phyloP scores from a whole-genome alignment of 2,113 vertebrate species.

The Pelecanoides urinatrix region DNA sequence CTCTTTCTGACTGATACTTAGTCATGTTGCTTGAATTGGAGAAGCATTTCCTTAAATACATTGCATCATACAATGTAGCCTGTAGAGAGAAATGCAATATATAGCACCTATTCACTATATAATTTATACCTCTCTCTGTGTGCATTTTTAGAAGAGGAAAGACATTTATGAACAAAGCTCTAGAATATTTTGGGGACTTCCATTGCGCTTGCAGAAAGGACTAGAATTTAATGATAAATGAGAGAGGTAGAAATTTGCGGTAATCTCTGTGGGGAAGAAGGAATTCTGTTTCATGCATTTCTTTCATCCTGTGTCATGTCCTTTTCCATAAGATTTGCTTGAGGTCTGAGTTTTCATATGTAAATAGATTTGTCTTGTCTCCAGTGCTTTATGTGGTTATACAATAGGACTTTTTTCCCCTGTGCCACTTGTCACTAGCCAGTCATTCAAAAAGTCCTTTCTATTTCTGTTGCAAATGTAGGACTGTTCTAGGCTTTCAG shows the following conservation, averaged over 20 bases:
- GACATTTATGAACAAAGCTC: neutral
- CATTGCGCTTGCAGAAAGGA: neutral
- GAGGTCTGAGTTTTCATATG: constrained; percentile 9
- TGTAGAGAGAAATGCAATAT: neutral
- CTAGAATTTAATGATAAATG: neutral
- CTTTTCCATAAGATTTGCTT: neutral
- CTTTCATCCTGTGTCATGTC: neutral
- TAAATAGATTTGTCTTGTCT: constrained; percentile 27
- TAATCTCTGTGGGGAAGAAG: neutral
- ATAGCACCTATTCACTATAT: neutral
- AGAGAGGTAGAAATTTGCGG: neutral
- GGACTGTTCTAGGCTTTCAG: neutral
- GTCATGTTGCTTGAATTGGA: neutral
- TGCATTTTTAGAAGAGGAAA: neutral
- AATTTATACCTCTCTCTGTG: neutral
- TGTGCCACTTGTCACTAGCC: neutral
- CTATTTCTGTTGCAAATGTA: constrained; percentile 17
- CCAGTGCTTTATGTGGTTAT: constrained; percentile 1
- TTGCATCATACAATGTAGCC: neutral
- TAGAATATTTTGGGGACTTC: neutral
- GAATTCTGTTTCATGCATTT: neutral
- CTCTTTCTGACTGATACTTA: neutral
- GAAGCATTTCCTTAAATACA: neutral
- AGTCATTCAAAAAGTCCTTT: constrained; percentile 41
- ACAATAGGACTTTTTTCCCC: constrained; percentile 4